These are phyloP conservation scores for Pseudonaja textilis DNA, from an alignment of 2,113 vertebrate genomes.

Conservation along the genomic window DNA sequence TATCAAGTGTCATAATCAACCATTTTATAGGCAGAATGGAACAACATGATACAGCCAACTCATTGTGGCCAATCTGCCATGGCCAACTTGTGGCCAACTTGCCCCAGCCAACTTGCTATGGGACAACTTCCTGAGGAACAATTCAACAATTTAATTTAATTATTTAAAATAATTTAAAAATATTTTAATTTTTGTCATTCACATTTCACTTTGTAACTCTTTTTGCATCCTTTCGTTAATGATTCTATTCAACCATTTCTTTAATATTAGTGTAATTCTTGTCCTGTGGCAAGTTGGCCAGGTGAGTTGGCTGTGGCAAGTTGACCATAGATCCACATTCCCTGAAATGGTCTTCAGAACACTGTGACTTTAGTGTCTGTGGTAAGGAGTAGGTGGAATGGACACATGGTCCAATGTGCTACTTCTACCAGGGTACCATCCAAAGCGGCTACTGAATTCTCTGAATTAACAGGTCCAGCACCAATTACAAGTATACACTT, in stretches of 20 bases:
- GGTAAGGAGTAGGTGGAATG: background rate
- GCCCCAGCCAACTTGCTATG: background rate
- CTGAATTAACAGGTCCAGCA: background rate
- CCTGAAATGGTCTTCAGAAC: background rate
- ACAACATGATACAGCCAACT: background rate
- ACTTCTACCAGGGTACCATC: background rate
- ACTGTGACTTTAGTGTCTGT: background rate
- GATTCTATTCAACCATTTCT: background rate
- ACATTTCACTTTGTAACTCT: background rate
- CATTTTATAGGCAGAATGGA: background rate
- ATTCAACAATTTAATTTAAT: background rate
- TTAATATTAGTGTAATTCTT: background rate
- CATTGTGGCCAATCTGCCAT: background rate
- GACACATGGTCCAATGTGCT: background rate
- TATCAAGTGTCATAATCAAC: background rate
- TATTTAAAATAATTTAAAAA: background rate
- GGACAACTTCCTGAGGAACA: background rate
- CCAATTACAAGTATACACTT: background rate
- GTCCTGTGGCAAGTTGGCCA: background rate
- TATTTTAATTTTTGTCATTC: background rate
- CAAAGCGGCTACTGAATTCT: background rate
- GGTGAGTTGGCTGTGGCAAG: background rate
- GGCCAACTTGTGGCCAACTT: background rate
- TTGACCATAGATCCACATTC: background rate
- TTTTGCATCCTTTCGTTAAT: background rate